Base-by-base conservation (phyloP, 37 sponge, comb jelly and placozoan species). In the Chondrosia reniformis region DNA sequence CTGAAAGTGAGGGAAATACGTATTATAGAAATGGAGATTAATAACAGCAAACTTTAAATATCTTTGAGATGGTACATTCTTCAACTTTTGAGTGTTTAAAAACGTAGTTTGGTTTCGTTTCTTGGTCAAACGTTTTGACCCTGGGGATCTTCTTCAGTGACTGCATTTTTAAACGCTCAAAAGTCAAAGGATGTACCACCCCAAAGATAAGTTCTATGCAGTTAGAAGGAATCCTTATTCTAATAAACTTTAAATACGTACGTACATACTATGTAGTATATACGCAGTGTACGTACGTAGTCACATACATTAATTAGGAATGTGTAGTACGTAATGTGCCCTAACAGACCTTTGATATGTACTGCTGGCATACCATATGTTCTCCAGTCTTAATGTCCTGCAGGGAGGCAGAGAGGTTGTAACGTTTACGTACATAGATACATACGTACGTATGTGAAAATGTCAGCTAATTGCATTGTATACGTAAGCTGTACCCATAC, bases 301-400 rank as follows among this genome's bases (percentile, higher is more conserved):
- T n/a, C n/a, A n/a, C n/a, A n/a, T n/a, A n/a, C n/a, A n/a, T n/a
- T 40, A 69, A 9, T 69, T 19, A 21, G 7, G 41, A 43, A 15
- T 1, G 55, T 10, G 7, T 43, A 39, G n/a, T n/a, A n/a, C n/a
- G n/a, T n/a, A n/a, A n/a, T n/a, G n/a, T n/a, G n/a, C n/a, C n/a
- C n/a, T n/a, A n/a, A n/a, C n/a, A n/a, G n/a, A 91, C 96, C 76
- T 89, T 94, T 27, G 91, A 77, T 21, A 99, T 79, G 76, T 99
- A 99, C 62, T 93, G 90, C 81, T 99, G 99, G 24, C 91, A 89
- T 10, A 99, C 90, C 42, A 77, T 75, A 69, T 93, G 92, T 57
- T 99, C 99, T 19, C 90, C 87, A 37, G 86, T 80, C 36, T 84
- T 88, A 31, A 98, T 84, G 25, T 92, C 96, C 86, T 90, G 63